phyloP scores from a whole-genome alignment of 2,888 invertebrate species.

The Nomada flava region DNA sequence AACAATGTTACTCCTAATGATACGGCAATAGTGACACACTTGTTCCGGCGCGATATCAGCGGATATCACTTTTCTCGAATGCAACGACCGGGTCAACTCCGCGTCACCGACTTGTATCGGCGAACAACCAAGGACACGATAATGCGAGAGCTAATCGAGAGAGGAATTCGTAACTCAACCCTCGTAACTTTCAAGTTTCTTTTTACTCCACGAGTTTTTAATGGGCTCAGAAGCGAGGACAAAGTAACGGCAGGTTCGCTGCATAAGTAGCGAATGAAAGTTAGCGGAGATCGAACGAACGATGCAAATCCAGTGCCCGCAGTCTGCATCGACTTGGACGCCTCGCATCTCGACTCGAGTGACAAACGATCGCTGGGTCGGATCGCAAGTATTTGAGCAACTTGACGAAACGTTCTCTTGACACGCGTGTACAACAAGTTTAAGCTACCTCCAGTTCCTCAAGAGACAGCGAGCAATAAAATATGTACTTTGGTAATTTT shows the following conservation, averaged over 20 bases:
- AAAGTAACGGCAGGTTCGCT: slow-evolving; percentile 27
- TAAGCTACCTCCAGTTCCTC: too few species aligned
- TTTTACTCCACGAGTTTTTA: slow-evolving; percentile 4
- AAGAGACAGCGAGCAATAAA: too few species aligned
- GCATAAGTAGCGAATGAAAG: slow-evolving; percentile 32
- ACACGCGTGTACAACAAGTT: too few species aligned
- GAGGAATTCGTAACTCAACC: too few species aligned
- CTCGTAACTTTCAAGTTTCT: too few species aligned
- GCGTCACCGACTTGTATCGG: too few species aligned
- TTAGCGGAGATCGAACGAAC: slow-evolving; percentile 6
- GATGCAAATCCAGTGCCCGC: slow-evolving; percentile 1
- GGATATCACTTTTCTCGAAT: background rate
- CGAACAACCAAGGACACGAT: background rate
- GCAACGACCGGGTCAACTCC: background rate
- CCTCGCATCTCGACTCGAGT: background rate
- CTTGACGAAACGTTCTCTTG: background rate
- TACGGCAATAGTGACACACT: background rate
- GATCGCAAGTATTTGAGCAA: slow-evolving; percentile 49
- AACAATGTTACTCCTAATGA: slow-evolving; percentile 55
- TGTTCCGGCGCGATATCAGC: background rate
- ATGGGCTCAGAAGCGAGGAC: slow-evolving; percentile 22
- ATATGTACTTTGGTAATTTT: background rate
- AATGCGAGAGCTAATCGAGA: background rate
- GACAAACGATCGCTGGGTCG: slow-evolving; percentile 3
- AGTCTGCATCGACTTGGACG: background rate